Base-by-base conservation (phyloP, 2,113 vertebrate species). In the Mungos mungo region DNA sequence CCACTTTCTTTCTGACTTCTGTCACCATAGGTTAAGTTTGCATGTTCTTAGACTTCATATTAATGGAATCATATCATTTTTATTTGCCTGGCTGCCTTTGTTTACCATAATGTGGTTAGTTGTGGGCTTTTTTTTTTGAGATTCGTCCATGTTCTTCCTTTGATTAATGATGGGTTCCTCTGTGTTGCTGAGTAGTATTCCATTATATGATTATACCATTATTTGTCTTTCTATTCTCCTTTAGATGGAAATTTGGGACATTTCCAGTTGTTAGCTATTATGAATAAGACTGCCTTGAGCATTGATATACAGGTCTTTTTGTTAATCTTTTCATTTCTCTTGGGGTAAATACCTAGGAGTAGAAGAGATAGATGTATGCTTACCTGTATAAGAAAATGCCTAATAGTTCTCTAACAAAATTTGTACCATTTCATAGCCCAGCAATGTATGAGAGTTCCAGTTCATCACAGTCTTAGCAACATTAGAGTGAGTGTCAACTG, bases 141-240 rank as follows among this genome's bases (percentile, higher is more conserved):
- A 38, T 57, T 93, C 86, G 19, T 81, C 54, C n/a, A 63, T 93
- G n/a, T 82, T 90, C 74, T 93, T 86, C 29, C 65, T 95, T 97
- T 86, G 63, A 80, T 93, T 80, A 80, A 60, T 85, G 23, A 95
- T 72, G 69, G 47, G 16, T 85, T 85, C 54, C 27, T 89, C 90
- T 97, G 35, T 86, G 66, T 54, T 93, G 33, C 79, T 95, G 41
- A 88, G 38, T 89, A 84, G 14, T 95, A 77, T 88, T 79, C 63
- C 54, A 89, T 88, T 35, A 21, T 92, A 54, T 65, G 50, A 63
- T 89, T 95, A 72, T 65, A 57, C 45, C 25, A 47, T 29, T 71
- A 68, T 84, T 93, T 90, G 35, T 81, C 57, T 60, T 97, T 95
- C 63, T 50, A 7, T 77, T 92, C 8, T 68, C 11, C 69, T 77